Conservation (phyloP, 2,888 invertebrate species). For the Aphelenchoides bicaudatus region DNA sequence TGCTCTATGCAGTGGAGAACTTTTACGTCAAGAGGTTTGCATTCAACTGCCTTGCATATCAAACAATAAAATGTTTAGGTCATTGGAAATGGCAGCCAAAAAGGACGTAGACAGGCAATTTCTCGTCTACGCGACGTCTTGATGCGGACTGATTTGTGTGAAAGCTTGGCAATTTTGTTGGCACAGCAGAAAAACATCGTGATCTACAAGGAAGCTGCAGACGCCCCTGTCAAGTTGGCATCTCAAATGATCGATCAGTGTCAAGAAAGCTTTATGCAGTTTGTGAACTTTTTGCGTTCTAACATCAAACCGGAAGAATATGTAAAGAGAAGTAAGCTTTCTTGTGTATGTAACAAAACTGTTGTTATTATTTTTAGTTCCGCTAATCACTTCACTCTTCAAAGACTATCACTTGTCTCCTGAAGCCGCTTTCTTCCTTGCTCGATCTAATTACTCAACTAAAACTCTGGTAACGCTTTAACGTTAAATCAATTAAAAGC, state of each 20-base stretch:
- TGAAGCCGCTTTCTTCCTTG: slow-evolving; percentile 93
- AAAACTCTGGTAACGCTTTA: slow-evolving; percentile 8
- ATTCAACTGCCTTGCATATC: slow-evolving; percentile 6
- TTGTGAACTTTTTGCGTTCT: slow-evolving; percentile 88
- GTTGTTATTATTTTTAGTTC: slow-evolving; percentile 83
- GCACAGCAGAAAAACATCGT: slow-evolving; percentile 95
- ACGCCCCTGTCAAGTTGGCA: slow-evolving; percentile 70
- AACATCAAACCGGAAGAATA: slow-evolving; percentile 92
- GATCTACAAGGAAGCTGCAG: slow-evolving; percentile 68
- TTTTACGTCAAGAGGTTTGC: slow-evolving; percentile 81
- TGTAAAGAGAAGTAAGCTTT: slow-evolving; percentile 61
- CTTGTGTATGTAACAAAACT: slow-evolving; percentile 40
- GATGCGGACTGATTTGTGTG: slow-evolving; percentile 82
- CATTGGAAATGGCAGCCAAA: slow-evolving; percentile 65
- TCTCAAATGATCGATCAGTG: slow-evolving; percentile 76
- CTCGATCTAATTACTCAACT: slow-evolving; percentile 31
- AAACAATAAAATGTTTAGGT: slow-evolving; percentile 9
- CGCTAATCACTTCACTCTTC: slow-evolving; percentile 64
- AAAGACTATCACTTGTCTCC: slow-evolving; percentile 66
- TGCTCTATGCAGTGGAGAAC: slow-evolving; percentile 93
- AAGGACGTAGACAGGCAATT: slow-evolving; percentile 87
- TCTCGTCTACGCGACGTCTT: slow-evolving; percentile 89
- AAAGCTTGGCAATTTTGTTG: slow-evolving; percentile 85
- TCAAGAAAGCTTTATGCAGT: slow-evolving; percentile 95
- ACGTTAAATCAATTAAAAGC: neutral